Evolutionary conservation across 2,888 invertebrate species (phyloP), one percentile per base, ranked within the genome.

Genomic region (Thecophora atra): DNA sequence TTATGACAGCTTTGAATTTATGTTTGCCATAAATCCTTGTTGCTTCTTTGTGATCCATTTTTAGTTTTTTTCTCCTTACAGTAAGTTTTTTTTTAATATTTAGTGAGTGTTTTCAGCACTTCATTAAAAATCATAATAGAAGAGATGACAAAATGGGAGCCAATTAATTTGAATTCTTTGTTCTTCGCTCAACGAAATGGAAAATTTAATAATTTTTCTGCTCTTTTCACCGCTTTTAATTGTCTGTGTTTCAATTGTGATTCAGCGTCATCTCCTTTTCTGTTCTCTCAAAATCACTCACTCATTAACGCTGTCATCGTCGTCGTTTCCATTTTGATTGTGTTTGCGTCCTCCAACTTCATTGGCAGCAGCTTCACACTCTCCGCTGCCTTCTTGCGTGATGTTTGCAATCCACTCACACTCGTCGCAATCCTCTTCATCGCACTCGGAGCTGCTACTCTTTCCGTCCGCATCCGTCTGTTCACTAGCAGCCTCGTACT

Each of bases 261-360:
- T 37, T 37, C 37, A 37, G 6, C 3, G n/a, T n/a, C 47, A 15
- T 26, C 11, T 28, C 30, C 17, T 47, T 65, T 5, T 11, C 64
- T 47, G 7, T 26, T n/a, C 30, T 37, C 19, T n/a, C 30, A 19
- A 42, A 68, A 19, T 47, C 62, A 77, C 79, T 70, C 77, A 83
- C 83, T 79, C 78, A 76, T 81, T 80, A 26, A 74, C 78, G 42
- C 77, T 78, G 70, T 76, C 78, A 70, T 6, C 64, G 47, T 21
- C 51, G 44, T 72, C 81, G 69, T 77, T 80, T 64, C 78, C 77
- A 63, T 69, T 81, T 56, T 79, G 77, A 26, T 78, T 77, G 60
- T 77, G 78, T 21, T 81, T 19, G 37, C 54, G 37, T 30, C 37
- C 67, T 19, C 28, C 30, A 24, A n/a, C 30, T 8, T 28, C 26